Evolutionary conservation across 2,888 invertebrate species (phyloP).

Genomic region (Clitarchus hookeri): DNA sequence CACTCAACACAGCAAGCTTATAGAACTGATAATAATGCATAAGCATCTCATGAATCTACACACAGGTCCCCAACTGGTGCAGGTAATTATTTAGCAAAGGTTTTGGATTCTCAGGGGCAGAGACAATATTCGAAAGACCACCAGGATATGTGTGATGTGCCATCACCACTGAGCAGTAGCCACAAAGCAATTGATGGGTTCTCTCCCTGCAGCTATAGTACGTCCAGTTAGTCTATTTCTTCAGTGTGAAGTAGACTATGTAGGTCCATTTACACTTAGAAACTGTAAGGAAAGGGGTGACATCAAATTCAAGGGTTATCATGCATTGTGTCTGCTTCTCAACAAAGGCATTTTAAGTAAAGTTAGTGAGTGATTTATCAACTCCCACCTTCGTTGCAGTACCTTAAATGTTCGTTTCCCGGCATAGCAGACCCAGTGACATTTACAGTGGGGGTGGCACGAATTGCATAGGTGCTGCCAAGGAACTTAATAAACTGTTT

Average conservation of each 20-base stretch:
- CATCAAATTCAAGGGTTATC: not conserved
- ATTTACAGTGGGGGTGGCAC: not conserved
- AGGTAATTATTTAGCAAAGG: not conserved
- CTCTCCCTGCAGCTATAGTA: not conserved
- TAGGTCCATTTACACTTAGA: not conserved
- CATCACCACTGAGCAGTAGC: not conserved
- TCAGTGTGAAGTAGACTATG: not conserved
- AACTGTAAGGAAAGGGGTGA: not conserved
- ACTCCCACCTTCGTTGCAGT: not conserved
- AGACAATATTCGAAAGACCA: not conserved
- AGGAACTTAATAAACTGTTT: not conserved
- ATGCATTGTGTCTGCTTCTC: not conserved
- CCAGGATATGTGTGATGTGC: not conserved
- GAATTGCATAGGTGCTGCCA: not conserved
- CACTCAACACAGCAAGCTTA: not conserved
- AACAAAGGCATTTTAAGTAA: not conserved
- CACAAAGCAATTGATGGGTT: not conserved
- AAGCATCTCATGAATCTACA: not conserved
- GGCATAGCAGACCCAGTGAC: not conserved
- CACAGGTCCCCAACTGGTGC: not conserved
- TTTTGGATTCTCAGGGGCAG: not conserved
- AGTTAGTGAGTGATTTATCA: not conserved
- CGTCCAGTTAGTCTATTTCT: not conserved
- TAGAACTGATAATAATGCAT: no score
- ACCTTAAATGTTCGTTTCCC: not conserved